Evolutionary conservation across 2,888 invertebrate species (phyloP).

Genomic region (Caenorhabditis zanzibari): DNA sequence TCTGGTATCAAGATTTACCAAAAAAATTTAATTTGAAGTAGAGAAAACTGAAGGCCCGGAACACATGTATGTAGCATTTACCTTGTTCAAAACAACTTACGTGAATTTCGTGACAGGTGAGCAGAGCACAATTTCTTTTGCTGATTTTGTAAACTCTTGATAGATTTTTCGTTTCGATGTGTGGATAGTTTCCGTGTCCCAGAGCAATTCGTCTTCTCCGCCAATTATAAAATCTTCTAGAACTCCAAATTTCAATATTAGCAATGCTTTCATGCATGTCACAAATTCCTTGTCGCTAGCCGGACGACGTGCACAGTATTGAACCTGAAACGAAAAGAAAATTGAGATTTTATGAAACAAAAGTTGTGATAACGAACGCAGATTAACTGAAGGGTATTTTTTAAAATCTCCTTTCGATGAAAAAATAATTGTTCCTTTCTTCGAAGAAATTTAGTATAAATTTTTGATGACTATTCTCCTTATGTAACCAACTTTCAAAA

Average conservation of each 20-base stretch:
- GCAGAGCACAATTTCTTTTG: slow-evolving; percentile 39
- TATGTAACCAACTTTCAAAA: background rate
- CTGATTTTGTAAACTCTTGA: slow-evolving; percentile 46
- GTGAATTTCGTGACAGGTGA: slow-evolving; percentile 47
- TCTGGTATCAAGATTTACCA: no score
- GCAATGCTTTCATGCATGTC: slow-evolving; percentile 51
- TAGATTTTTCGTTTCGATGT: slow-evolving; percentile 46
- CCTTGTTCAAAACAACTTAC: no score
- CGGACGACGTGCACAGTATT: slow-evolving; percentile 40
- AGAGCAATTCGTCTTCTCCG: slow-evolving; percentile 48
- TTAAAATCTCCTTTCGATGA: background rate
- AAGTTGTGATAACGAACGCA: no score
- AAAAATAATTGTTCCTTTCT: no score
- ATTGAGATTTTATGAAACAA: no score
- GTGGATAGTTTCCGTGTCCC: slow-evolving; percentile 42
- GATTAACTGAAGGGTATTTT: no score
- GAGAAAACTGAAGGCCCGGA: no score
- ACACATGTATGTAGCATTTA: no score
- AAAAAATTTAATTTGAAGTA: no score
- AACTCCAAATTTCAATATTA: slow-evolving; percentile 41
- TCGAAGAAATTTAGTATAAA: no score
- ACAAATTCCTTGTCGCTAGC: slow-evolving; percentile 48
- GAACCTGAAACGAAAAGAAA: slow-evolving; percentile 10
- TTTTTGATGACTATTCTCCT: no score
- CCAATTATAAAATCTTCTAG: slow-evolving; percentile 58